phyloP scores from a whole-genome alignment of 2,113 vertebrate genomes.

The Nothocercus nigrocapillus region DNA sequence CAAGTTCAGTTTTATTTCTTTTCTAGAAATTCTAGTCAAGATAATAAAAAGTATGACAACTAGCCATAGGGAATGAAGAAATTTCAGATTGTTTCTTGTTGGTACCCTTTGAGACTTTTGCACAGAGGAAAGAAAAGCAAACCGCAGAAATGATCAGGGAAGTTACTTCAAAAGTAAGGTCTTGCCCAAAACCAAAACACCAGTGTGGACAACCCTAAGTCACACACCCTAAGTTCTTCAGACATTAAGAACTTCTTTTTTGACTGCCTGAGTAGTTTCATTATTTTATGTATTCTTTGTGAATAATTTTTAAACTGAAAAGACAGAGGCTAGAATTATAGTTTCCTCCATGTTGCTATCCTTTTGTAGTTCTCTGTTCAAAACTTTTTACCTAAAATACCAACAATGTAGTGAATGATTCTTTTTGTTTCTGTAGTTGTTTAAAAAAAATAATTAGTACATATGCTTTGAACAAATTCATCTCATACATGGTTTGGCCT shows the following conservation, averaged over 20 bases:
- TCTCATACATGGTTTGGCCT: not conserved
- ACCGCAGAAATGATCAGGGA: not conserved
- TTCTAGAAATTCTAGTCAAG: not conserved
- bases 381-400: not conserved
- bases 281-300: not conserved
- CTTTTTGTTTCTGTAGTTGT: not conserved
- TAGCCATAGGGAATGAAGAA: not conserved
- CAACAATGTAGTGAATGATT: not conserved
- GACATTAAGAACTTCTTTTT: not conserved
- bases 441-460: not conserved
- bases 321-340: not conserved
- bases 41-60: not conserved
- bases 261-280: not conserved
- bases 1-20: not conserved
- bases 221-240: too few species aligned
- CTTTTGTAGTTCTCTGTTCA: accelerated
- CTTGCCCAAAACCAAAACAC: not conserved
- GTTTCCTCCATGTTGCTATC: not conserved
- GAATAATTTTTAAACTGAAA: not conserved
- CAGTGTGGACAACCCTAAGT: not conserved
- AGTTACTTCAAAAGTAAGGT: not conserved
- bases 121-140: not conserved
- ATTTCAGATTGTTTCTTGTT: not conserved
- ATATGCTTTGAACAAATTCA: not conserved
- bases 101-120: not conserved